Conservation (phyloP, 2,797 vertebrate genomes). For the Chelon auratus region DNA sequence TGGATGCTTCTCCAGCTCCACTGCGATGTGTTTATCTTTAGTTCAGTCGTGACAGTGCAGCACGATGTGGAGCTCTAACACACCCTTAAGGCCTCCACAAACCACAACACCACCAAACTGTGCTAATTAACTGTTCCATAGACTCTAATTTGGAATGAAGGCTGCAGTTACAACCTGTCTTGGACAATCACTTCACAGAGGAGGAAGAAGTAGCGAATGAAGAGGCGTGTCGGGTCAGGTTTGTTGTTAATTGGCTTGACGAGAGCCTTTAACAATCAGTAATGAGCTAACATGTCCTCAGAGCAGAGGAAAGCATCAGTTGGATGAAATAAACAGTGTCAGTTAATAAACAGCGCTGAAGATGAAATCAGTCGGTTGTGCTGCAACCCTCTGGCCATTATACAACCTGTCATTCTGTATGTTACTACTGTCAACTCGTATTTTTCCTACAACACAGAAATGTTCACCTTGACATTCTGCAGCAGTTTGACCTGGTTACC, state of each 20-base stretch:
- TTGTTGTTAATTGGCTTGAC: constrained; percentile 75
- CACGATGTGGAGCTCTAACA: constrained; percentile 49
- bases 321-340: constrained; percentile 70
- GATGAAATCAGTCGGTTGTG: constrained; percentile 54
- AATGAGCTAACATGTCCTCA: constrained; percentile 76
- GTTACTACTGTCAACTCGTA: constrained; percentile 35
- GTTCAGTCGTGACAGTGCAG: constrained; percentile 44
- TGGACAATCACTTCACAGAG: constrained; percentile 73
- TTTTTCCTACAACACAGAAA: constrained; percentile 19
- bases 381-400: constrained; percentile 37
- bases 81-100: constrained; percentile 57
- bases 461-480: constrained; percentile 12
- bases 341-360: constrained; percentile 64
- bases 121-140: constrained; percentile 72
- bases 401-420: constrained; percentile 44
- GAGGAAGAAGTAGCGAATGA: constrained; percentile 61
- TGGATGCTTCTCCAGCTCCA: constrained; percentile 46
- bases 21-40: constrained; percentile 55
- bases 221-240: constrained; percentile 73
- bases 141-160: constrained; percentile 76
- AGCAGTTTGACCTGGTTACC: constrained; percentile 11
- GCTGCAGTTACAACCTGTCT: constrained; percentile 77
- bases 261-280: constrained; percentile 68
- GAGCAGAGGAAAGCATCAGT: constrained; percentile 58
- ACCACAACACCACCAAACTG: constrained; percentile 67